Conservation (phyloP, 1,140 invertebrate genomes). For the Orchestia grillus region DNA sequence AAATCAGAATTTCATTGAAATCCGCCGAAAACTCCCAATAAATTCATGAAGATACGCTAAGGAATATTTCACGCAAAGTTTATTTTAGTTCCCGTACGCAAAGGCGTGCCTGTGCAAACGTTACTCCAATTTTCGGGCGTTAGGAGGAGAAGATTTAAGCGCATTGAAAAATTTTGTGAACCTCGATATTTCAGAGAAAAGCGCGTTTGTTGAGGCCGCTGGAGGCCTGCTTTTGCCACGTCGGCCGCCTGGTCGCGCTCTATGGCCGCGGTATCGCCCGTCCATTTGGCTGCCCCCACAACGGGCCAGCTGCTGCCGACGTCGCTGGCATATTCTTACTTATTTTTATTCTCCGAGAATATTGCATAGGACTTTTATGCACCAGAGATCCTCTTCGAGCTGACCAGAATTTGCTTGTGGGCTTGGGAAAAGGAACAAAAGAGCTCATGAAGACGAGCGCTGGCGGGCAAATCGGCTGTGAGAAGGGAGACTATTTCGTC, state of each 20-base stretch:
- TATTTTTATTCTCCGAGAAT: background rate
- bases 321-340: background rate
- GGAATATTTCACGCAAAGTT: too few species aligned
- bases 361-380: conserved; percentile 1
- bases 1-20: too few species aligned
- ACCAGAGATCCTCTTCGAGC: background rate
- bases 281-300: background rate
- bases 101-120: too few species aligned
- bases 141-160: background rate
- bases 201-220: background rate
- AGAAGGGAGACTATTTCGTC: background rate
- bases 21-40: too few species aligned
- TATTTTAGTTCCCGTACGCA: too few species aligned
- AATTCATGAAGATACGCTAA: too few species aligned
- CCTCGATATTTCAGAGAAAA: background rate
- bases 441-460: background rate
- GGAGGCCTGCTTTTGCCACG: background rate
- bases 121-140: background rate
- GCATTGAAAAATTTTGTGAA: background rate
- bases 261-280: background rate
- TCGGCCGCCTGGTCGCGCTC: too few species aligned
- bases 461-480: background rate
- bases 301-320: conserved; percentile 8
- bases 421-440: background rate
- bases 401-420: background rate